Evolutionary conservation across 2,888 invertebrate genomes (phyloP), one percentile per base, ranked within the genome.

Genomic region (Meta bourneti): DNA sequence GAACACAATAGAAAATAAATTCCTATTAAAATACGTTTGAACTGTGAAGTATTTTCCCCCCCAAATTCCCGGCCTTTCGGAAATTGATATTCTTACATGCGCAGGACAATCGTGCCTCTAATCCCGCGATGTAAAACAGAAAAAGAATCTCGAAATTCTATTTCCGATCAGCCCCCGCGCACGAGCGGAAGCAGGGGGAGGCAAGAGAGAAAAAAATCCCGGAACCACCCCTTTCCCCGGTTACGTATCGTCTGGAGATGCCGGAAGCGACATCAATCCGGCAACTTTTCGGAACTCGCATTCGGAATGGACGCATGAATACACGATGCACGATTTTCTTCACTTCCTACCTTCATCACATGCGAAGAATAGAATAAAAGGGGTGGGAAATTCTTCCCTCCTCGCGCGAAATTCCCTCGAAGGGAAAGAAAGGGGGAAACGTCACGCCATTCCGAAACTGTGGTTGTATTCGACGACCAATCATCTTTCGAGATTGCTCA

Each of bases 251-350:
- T 79, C 79, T 79, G 79, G 61, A 61, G 34, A 34, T 49, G 77
- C 79, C 79, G 79, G 79, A 79, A 79, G 79, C 79, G 61, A 79
- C 79, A 79, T 61, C 54, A 16, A 78, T 78, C 52, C 52, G 54
- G 79, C 61, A 61, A 61, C 61, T 61, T 61, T 61, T 61, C 61
- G 61, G 61, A 61, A 61, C 61, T 61, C 7, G 61, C 61, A 61
- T 61, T 61, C 61, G 34, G 34, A 34, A 34, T 34, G 34, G 34
- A 34, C 34, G 61, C 61, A 61, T 61, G 61, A 61, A 61, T 61
- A 61, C 61, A 16, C 61, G 61, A 61, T 16, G 61, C 61, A 61
- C 61, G 61, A 61, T 61, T 61, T 61, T 61, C 61, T 61, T 61
- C 61, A 16, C 16, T 9, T 61, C 61, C 13, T 61, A 16, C 61